Percentiles rank a stretch among this genome's conserved stretches.
Conservation (phyloP, 1,140 invertebrate genomes). For the Ostrea denselamellosa region DNA sequence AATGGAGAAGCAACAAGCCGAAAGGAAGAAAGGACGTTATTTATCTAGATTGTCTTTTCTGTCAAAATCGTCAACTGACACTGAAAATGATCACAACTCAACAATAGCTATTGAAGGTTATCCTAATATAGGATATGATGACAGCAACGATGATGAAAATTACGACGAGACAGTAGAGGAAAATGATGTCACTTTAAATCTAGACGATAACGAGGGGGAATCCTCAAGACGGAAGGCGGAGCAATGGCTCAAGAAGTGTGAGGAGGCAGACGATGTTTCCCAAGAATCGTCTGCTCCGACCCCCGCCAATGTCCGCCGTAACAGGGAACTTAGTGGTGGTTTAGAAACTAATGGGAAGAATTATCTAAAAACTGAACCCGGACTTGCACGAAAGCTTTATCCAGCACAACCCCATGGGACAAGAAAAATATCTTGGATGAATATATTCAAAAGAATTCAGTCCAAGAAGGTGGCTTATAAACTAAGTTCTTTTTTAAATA, state of each 20-base stretch:
- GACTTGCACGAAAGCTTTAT: constrained; percentile 12
- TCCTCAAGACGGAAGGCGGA: neutral
- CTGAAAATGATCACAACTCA: neutral
- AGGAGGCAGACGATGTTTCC: neutral
- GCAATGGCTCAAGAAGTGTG: neutral
- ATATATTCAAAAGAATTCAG: constrained; percentile 43
- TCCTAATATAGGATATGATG: constrained; percentile 24
- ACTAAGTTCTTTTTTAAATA: constrained; percentile 32
- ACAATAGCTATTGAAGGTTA: neutral
- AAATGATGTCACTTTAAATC: neutral
- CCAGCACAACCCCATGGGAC: neutral
- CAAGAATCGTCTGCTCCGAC: neutral
- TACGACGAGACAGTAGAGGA: neutral
- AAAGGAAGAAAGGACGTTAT: neutral
- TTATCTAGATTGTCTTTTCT: neutral
- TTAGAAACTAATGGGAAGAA: constrained; percentile 4
- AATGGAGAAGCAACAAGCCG: neutral
- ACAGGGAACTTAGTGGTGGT: neutral
- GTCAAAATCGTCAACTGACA: neutral
- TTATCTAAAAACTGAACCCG: constrained; percentile 27
- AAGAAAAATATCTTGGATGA: constrained; percentile 45
- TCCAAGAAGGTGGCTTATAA: constrained; percentile 34
- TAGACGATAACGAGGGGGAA: constrained; percentile 1
- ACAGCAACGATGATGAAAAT: neutral
- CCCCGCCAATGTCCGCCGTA: neutral